Conservation (phyloP, 2,797 vertebrate species). For the Epinephelus malabaricus region DNA sequence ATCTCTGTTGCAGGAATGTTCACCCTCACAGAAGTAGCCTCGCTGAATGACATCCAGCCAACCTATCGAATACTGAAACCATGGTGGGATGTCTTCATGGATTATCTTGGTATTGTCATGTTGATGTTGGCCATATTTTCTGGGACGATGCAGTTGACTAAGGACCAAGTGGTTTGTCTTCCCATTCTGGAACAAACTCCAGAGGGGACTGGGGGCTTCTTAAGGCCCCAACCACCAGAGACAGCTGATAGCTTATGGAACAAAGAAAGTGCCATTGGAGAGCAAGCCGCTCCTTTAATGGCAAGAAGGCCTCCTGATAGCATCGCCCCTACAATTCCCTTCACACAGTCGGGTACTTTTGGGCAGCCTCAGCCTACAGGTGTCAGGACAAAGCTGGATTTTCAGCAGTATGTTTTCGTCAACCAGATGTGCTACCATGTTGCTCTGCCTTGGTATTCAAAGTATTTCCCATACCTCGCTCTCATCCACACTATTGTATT, state of each 20-base stretch:
- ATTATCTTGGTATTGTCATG: constrained; percentile 98
- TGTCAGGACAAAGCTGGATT: constrained; percentile 96
- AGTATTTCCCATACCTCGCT: constrained; percentile 99
- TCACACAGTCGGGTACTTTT: constrained; percentile 54
- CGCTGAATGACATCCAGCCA: constrained; percentile 98
- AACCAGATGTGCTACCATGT: constrained; percentile 99
- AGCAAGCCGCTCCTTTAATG: constrained; percentile 81
- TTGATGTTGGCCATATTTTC: constrained; percentile 99
- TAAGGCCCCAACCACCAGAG: constrained; percentile 82
- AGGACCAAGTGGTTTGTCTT: constrained; percentile 99
- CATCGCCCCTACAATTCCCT: constrained; percentile 64
- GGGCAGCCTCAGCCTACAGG: constrained; percentile 88
- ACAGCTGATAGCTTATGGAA: constrained; percentile 78
- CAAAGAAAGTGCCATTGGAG: constrained; percentile 75
- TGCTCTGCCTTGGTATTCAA: constrained; percentile 99
- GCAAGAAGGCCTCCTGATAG: constrained; percentile 78
- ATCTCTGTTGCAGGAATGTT: constrained; percentile 95
- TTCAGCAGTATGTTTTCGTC: constrained; percentile 99
- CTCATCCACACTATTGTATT: constrained; percentile 98
- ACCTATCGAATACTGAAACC: constrained; percentile 99
- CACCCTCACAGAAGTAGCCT: constrained; percentile 99
- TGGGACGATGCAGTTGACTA: constrained; percentile 99
- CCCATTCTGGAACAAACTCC: constrained; percentile 90
- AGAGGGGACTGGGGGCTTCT: constrained; percentile 72
- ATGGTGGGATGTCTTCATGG: constrained; percentile 99